Evolutionary conservation across 2,113 vertebrate species (phyloP), one percentile per base, ranked within the genome.

Genomic region (Chaetura pelagica): DNA sequence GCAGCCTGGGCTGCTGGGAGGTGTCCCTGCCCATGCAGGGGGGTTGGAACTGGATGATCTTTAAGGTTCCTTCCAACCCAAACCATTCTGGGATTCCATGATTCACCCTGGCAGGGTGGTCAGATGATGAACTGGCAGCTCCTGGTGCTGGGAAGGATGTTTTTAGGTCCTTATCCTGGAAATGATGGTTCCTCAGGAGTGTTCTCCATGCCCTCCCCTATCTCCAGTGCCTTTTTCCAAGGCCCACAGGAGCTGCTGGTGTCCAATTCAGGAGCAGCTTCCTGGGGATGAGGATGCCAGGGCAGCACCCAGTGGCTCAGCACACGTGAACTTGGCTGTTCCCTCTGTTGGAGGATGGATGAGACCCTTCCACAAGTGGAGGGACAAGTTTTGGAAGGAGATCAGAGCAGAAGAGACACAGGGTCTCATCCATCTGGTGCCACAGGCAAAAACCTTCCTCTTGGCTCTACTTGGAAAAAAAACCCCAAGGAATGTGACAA

Each of bases 321-420:
- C 49, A 49, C 49, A 51, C 7, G 24, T 51, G 12, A 24, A 51
- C 49, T 51, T 73, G 5, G 21, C 49, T 6, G 11, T 26, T 61
- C n/a, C 48, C 34, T 55, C 24, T 0, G 4, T 15, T 1, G 5
- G n/a, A 46, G 26, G 40, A 48, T 1, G 26, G 63, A 6, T 7
- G 24, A 63, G 62, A 42, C 34, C 15, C 21, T 20, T 9, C 17
- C 12, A 8, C 15, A 23, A 38, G 38, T 38, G 38, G 24, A n/a
- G 12, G 23, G 44, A 26, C 18, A 1, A 14, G 14, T 40, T 32
- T 38, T 8, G 12, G 64, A 9, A 26, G 23, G 46, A 16, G 19
- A 32, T 15, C 7, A n/a, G 12, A 49, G 30, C 17, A 57, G 10
- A 15, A 55, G 4, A 44, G 32, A 35, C 11, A 4, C 0, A 0